Percentiles rank a stretch among this genome's conserved stretches.
Conservation (phyloP, 2,888 invertebrate species). For the Orthonychiurus folsomi region DNA sequence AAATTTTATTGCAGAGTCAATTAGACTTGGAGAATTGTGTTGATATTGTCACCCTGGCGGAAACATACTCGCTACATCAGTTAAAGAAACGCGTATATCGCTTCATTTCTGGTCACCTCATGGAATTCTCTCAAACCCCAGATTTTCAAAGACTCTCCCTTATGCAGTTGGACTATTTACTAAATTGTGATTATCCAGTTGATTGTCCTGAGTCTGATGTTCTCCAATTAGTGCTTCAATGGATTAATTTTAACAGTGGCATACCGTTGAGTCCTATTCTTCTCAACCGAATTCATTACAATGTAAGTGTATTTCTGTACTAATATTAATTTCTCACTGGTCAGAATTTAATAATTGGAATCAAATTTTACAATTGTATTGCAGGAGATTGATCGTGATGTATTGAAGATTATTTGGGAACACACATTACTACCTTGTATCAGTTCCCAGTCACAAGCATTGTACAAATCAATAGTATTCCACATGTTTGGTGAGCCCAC, state of each 20-base stretch:
- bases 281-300: conserved; percentile 34
- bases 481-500: conserved; percentile 33
- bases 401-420: conserved; percentile 35
- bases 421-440: conserved; percentile 36
- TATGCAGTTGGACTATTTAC: conserved; percentile 54
- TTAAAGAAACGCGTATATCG: conserved; percentile 55
- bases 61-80: conserved; percentile 56
- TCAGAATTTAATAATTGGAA: background rate
- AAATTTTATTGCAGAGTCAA: conserved; percentile 48
- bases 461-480: conserved; percentile 33
- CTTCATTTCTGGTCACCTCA: conserved; percentile 57
- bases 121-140: conserved; percentile 53
- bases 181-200: conserved; percentile 59
- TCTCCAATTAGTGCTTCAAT: conserved; percentile 52
- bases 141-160: conserved; percentile 55
- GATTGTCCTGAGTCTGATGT: conserved; percentile 57
- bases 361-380: no score
- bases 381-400: conserved; percentile 36
- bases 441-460: conserved; percentile 26
- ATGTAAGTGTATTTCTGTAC: conserved; percentile 19
- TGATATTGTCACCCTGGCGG: conserved; percentile 60
- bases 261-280: conserved; percentile 26
- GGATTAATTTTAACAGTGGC: conserved; percentile 48
- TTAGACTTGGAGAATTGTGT: conserved; percentile 61
- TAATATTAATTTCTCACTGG: background rate